Conservation (phyloP, 2,888 invertebrate species). For the Scaptomyza cyrtandrae region DNA sequence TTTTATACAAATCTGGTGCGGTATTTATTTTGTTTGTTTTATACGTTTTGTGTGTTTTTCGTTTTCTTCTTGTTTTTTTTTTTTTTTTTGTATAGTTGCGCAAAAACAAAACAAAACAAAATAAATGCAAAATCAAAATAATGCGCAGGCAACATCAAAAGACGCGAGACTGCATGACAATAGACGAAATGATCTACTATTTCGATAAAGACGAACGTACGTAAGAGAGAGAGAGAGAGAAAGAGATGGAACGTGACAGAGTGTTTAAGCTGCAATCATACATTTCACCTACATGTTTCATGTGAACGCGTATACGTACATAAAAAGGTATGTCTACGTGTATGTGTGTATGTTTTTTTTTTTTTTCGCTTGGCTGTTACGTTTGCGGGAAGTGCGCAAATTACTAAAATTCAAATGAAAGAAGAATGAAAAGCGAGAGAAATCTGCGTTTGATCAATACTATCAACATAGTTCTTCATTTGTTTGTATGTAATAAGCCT, state of each 20-base stretch:
- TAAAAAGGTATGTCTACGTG: neutral
- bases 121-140: conserved; percentile 32
- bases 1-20: conserved; percentile 62
- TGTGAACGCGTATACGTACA: neutral
- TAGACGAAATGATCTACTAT: conserved; percentile 6
- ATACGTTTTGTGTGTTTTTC: conserved; percentile 1
- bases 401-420: neutral
- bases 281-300: conserved; percentile 23
- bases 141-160: conserved; percentile 46
- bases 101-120: conserved; percentile 51
- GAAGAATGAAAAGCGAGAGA: neutral
- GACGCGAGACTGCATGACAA: conserved; percentile 39
- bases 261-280: conserved; percentile 3
- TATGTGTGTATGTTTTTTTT: conserved; percentile 2
- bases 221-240: neutral
- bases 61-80: neutral
- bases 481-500: too few species aligned
- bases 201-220: neutral
- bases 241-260: neutral
- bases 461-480: neutral
- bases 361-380: neutral
- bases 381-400: conserved; percentile 40
- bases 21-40: conserved; percentile 29
- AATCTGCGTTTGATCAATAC: neutral
- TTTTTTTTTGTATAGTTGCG: conserved; percentile 51